Evolutionary conservation across 2,888 invertebrate genomes (phyloP).

Genomic region (Kuschelorhynchus macadamiae): DNA sequence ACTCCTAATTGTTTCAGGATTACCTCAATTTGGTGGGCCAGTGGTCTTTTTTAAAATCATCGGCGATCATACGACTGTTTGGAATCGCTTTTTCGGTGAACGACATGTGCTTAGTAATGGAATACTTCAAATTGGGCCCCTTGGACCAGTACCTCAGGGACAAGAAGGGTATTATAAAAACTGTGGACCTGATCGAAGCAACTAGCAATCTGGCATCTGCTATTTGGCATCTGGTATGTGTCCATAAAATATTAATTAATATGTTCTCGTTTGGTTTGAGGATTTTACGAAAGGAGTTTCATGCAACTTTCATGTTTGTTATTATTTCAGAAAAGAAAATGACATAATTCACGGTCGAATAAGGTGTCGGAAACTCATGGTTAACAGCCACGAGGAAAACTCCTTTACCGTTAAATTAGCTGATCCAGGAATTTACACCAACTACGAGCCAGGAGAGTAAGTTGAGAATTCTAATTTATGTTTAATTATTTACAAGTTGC

Average conservation of each 20-base stretch:
- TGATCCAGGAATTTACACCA: constrained; percentile 83
- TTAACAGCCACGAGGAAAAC: constrained; percentile 80
- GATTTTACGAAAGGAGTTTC: not conserved
- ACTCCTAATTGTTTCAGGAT: too few species aligned
- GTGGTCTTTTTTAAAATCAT: constrained; percentile 85
- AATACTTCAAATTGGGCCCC: constrained; percentile 84
- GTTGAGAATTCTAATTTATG: constrained; percentile 60
- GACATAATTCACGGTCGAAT: constrained; percentile 88
- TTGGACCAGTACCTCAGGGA: constrained; percentile 80
- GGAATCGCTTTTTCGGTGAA: constrained; percentile 81
- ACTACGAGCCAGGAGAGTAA: constrained; percentile 78
- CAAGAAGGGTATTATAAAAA: constrained; percentile 70
- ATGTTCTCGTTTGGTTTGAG: not conserved
- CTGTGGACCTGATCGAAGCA: constrained; percentile 85
- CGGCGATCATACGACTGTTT: constrained; percentile 82
- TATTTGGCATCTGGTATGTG: constrained; percentile 86
- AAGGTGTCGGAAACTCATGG: constrained; percentile 84
- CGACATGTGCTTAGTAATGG: constrained; percentile 86
- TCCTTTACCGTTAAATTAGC: constrained; percentile 84
- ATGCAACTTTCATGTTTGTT: too few species aligned
- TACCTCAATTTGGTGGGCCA: constrained; percentile 68
- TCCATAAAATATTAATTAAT: not conserved
- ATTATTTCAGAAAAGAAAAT: constrained; percentile 77
- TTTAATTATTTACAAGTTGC: too few species aligned
- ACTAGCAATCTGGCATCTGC: constrained; percentile 87